Conservation (phyloP, 2,797 vertebrate species). For the Acanthurus lineatus region DNA sequence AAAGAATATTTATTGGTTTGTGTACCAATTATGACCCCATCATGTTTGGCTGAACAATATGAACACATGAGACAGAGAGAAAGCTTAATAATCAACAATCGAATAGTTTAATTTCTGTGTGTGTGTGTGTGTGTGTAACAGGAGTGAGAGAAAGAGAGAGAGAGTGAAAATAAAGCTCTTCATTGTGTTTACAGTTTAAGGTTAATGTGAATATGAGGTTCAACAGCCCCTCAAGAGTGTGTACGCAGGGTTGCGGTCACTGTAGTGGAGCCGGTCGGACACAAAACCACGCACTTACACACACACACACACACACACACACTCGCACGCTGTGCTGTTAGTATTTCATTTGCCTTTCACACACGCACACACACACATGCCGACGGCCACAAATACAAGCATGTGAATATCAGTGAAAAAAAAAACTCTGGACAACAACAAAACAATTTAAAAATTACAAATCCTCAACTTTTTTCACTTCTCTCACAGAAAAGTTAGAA, state of each 20-base stretch:
- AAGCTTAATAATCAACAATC: slow-evolving; percentile 58
- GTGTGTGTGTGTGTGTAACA: slow-evolving; percentile 7
- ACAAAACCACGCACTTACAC: slow-evolving; percentile 27
- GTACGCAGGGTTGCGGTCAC: slow-evolving; percentile 45
- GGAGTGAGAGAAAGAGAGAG: background rate
- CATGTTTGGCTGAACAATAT: slow-evolving; percentile 51
- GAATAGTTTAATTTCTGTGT: slow-evolving; percentile 45
- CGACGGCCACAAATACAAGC: background rate
- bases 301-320: slow-evolving; percentile 2
- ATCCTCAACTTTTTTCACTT: slow-evolving; percentile 39
- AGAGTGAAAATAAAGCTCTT: slow-evolving; percentile 51
- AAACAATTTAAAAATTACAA: slow-evolving; percentile 37
- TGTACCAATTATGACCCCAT: slow-evolving; percentile 57
- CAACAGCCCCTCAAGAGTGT: slow-evolving; percentile 58
- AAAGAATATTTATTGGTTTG: slow-evolving; percentile 53
- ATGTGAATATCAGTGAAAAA: slow-evolving; percentile 21
- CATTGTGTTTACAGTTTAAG: slow-evolving; percentile 58
- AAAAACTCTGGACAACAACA: slow-evolving; percentile 42
- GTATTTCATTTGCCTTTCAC: slow-evolving; percentile 35
- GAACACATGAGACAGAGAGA: slow-evolving; percentile 33
- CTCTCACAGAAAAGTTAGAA: slow-evolving; percentile 43
- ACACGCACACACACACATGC: background rate
- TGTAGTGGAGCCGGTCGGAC: slow-evolving; percentile 38
- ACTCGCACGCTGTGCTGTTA: background rate
- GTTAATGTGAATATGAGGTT: slow-evolving; percentile 72